phyloP scores from a whole-genome alignment of 2,113 vertebrate species.

The Periophthalmodon schlosseri region DNA sequence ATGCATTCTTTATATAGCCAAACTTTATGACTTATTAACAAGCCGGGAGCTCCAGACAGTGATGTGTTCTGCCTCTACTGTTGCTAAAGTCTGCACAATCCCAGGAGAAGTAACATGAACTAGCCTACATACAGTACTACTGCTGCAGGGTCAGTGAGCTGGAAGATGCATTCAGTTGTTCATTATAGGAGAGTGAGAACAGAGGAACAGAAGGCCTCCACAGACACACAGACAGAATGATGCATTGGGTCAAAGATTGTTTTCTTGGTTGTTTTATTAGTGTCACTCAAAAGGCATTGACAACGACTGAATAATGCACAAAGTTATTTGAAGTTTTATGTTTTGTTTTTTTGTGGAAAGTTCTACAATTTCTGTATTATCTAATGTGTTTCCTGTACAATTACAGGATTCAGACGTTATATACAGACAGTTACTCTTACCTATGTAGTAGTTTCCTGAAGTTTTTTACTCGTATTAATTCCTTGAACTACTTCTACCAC shows the following conservation, averaged over 20 bases:
- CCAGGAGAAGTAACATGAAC: slow-evolving; percentile 10
- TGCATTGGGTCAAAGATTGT: background rate
- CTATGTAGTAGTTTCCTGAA: too few species aligned
- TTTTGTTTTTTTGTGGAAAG: too few species aligned
- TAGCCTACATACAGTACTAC: slow-evolving; percentile 5
- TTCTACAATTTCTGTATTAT: too few species aligned
- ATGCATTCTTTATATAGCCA: background rate
- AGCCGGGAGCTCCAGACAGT: background rate
- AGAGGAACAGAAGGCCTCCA: background rate
- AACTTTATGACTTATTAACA: slow-evolving; percentile 12
- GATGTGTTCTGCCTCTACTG: background rate
- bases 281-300: background rate
- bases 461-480: too few species aligned
- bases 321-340: too few species aligned
- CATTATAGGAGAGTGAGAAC: slow-evolving; percentile 1
- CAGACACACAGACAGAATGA: slow-evolving; percentile 1
- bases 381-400: too few species aligned
- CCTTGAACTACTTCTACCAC: background rate
- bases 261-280: slow-evolving; percentile 5
- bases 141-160: background rate
- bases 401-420: too few species aligned
- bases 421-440: too few species aligned
- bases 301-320: background rate
- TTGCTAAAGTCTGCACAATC: background rate
- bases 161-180: background rate